Percentiles rank a stretch among this genome's conserved stretches.
Conservation (phyloP, 2,888 invertebrate species). For the Palloptera scutellata region DNA sequence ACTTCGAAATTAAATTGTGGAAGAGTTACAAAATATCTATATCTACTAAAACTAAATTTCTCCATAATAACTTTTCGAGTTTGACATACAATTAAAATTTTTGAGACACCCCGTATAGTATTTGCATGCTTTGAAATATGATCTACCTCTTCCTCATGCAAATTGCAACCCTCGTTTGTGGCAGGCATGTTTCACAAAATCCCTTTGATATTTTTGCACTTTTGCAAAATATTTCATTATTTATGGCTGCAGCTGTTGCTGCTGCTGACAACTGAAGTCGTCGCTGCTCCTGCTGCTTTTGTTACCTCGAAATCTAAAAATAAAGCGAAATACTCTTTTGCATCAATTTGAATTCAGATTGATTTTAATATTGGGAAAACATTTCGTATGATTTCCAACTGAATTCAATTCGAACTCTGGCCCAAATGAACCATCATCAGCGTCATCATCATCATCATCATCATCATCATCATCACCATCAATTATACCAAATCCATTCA, state of each 20-base stretch:
- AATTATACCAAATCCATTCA: background rate
- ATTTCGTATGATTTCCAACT: background rate
- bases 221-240: slow-evolving; percentile 11
- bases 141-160: background rate
- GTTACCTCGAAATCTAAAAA: background rate
- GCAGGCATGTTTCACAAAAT: slow-evolving; percentile 6
- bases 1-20: no score
- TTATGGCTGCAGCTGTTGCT: slow-evolving; percentile 19
- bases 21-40: no score
- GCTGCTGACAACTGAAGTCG: background rate
- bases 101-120: no score
- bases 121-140: no score
- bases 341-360: slow-evolving; percentile 4
- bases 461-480: background rate
- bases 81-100: no score
- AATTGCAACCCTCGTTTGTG: background rate
- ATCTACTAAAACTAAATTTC: no score
- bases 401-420: background rate
- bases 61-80: no score
- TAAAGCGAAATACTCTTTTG: background rate
- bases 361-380: background rate
- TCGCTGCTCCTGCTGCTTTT: background rate
- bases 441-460: background rate
- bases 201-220: slow-evolving; percentile 14
- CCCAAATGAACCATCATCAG: background rate